These are phyloP conservation scores for Plagodis dolabraria DNA, from an alignment of 2,888 invertebrate genomes.

Conservation along the genomic window DNA sequence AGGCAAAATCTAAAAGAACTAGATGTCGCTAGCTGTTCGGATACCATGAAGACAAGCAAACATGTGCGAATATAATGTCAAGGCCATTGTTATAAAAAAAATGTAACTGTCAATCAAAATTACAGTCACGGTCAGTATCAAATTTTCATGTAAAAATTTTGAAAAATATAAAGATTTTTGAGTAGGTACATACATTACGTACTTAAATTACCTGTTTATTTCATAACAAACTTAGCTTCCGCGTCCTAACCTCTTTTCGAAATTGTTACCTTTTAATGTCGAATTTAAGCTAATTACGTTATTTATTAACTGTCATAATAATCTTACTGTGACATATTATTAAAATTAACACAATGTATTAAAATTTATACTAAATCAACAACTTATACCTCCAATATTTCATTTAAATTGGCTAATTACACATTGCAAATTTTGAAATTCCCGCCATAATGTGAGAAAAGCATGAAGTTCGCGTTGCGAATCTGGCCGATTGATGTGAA, in stretches of 20 bases:
- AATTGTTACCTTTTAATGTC: conserved; percentile 42
- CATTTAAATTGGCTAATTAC: conserved; percentile 6
- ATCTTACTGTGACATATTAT: not conserved
- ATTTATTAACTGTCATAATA: not conserved
- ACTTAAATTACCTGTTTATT: not conserved
- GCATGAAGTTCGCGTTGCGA: conserved; percentile 85
- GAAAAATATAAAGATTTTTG: too few relatives aligned
- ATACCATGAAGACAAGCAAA: conserved; percentile 33
- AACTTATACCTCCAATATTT: not conserved
- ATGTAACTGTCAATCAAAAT: conserved; percentile 1
- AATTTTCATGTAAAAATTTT: too few relatives aligned
- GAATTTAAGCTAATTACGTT: conserved; percentile 27
- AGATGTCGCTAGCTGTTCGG: conserved; percentile 50
- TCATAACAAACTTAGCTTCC: conserved; percentile 48
- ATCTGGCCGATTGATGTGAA: conserved; percentile 87
- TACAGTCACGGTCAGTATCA: too few relatives aligned
- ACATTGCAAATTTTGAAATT: conserved; percentile 73
- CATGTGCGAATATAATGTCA: conserved; percentile 78
- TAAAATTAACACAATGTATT: not conserved
- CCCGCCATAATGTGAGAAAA: conserved; percentile 72
- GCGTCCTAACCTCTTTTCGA: conserved; percentile 67
- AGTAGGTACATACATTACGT: too few relatives aligned
- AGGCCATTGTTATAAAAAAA: conserved; percentile 62
- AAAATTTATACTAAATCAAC: not conserved
- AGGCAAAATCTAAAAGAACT: conserved; percentile 18